A percentile compares a stretch with the other conserved stretches of the same genome.
Conservation (phyloP, 2,797 vertebrate genomes). For the Poliocrania exsul region DNA sequence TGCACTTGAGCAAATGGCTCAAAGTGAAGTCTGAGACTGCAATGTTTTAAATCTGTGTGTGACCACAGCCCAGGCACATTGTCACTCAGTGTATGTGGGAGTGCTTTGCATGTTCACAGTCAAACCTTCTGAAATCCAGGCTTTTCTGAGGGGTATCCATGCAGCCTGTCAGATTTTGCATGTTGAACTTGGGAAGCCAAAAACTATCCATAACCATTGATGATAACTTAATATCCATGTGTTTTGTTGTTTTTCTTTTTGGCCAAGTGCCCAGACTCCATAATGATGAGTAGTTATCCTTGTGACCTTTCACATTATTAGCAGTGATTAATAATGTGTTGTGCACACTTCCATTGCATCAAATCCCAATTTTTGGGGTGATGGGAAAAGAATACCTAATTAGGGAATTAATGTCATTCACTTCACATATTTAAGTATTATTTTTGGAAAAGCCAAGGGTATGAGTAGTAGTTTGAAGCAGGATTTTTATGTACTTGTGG, state of each 20-base stretch:
- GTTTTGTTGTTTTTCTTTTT: not conserved
- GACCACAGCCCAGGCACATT: not conserved
- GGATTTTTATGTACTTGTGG: not conserved
- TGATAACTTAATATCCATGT: slow-evolving; percentile 14
- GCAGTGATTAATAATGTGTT: slow-evolving; percentile 76
- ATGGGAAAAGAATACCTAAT: slow-evolving; percentile 61
- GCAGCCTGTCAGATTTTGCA: not conserved
- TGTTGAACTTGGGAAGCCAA: not conserved
- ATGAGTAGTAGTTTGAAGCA: not conserved
- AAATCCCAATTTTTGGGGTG: slow-evolving; percentile 59
- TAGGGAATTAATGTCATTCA: slow-evolving; percentile 25
- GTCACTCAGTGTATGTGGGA: not conserved
- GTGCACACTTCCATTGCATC: slow-evolving; percentile 63
- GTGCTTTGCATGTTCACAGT: rapidly evolving
- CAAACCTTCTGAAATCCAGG: not conserved
- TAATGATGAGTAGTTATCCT: slow-evolving; percentile 62
- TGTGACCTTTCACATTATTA: slow-evolving; percentile 74
- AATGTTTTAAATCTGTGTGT: not conserved
- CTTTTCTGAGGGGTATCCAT: not conserved
- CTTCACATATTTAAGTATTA: not conserved
- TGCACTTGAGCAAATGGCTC: not conserved
- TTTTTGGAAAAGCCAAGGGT: not conserved
- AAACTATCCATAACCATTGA: not conserved
- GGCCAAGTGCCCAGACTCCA: slow-evolving; percentile 6
- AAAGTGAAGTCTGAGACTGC: not conserved